Evolutionary conservation across 2,113 vertebrate genomes (phyloP), one percentile per base, ranked within the genome.

Genomic region (Prionailurus bengalensis): DNA sequence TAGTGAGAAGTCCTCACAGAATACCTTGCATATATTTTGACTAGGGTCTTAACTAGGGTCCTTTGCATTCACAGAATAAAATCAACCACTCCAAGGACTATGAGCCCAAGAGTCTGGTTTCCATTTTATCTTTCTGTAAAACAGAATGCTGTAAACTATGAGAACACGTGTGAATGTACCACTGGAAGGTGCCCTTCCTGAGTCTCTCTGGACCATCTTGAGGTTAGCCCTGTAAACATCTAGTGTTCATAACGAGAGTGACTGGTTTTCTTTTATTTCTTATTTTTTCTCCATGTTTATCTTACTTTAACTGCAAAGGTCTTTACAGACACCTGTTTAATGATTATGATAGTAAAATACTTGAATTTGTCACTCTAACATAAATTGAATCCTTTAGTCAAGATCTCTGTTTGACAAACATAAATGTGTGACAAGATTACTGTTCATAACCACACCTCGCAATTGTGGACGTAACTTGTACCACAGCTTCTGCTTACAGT

Each of bases 351-450:
- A 73, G 36, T 81, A 63, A 92, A 94, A 95, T 33, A 25, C 17
- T 70, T 91, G 71, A 71, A n/a, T 33, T 66, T 1, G 27, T 36
- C 11, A 15, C 29, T 81, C 19, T 82, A 53, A 27, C 33, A 1
- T n/a, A 70, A 96, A 79, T 10, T 23, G 2, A 94, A 79, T 93
- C 90, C 45, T 84, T 91, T 76, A 66, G 16, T 65, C 74, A 85
- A 74, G 65, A 73, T 53, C 78, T 88, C 63, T 23, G 36, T 78
- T 70, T 86, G 33, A 84, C 53, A 89, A 33, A 42, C 0, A 6
- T 80, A 83, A 84, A 80, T 55, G 11, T 7, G 31, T 42, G 16
- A 79, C 21, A 19, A 82, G 42, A 58, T 8, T 53, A 86, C 31
- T n/a, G 39, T 17, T 39, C 39, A 39, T 63, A 12, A 58, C 27